Evolutionary conservation across 2,888 invertebrate genomes (phyloP).

Genomic region (Crepidodera aurea): DNA sequence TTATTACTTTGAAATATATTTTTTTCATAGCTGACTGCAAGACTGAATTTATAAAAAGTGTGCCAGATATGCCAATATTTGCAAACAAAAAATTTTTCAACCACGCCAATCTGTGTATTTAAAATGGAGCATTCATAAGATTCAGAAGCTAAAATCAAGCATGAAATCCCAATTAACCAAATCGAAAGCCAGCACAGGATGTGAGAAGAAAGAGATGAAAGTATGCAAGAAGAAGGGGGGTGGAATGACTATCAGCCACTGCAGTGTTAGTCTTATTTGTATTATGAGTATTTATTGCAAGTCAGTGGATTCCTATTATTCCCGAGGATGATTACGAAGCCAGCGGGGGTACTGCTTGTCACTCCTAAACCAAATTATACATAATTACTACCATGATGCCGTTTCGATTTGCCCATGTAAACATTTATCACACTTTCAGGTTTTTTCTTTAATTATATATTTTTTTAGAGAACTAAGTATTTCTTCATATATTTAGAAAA

Average conservation of each 20-base stretch:
- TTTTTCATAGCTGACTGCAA: no score
- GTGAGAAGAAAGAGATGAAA: constrained; percentile 5
- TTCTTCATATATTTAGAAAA: no score
- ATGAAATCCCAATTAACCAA: constrained; percentile 12
- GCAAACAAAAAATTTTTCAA: no score
- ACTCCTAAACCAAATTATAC: constrained; percentile 59
- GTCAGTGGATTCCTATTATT: constrained; percentile 62
- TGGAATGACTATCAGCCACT: constrained; percentile 30
- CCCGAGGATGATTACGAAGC: constrained; percentile 60
- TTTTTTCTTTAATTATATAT: constrained; percentile 1
- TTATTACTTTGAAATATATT: no score
- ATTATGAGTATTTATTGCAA: constrained; percentile 58
- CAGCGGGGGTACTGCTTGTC: constrained; percentile 59
- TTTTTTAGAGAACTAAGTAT: no score
- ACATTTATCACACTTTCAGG: constrained; percentile 46
- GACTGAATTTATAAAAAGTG: no score
- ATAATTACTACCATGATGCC: constrained; percentile 59
- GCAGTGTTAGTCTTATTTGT: constrained; percentile 46
- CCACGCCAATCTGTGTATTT: no score
- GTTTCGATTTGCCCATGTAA: constrained; percentile 59
- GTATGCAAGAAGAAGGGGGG: neutral
- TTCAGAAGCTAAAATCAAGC: neutral
- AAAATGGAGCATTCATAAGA: no score
- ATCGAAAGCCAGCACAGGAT: constrained; percentile 4
- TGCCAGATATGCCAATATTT: no score